Percentiles rank a stretch among this genome's conserved stretches.
phyloP scores from a whole-genome alignment of 2,113 vertebrate genomes.

The Dicaeum eximium region DNA sequence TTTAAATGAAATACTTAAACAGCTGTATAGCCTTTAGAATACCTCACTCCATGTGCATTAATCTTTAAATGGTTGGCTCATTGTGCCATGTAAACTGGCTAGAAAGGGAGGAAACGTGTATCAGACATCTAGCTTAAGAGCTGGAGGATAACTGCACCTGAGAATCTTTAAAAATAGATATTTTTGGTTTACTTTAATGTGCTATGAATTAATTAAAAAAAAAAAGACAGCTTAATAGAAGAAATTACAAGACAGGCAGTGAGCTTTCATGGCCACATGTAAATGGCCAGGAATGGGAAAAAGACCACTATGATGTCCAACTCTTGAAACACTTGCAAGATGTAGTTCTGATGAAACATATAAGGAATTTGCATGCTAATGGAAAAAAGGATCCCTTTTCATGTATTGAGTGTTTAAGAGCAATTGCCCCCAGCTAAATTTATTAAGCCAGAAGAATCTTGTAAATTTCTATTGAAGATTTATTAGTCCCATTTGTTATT shows the following conservation, averaged over 20 bases:
- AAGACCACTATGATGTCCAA: background rate
- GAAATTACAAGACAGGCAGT: background rate
- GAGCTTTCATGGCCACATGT: background rate
- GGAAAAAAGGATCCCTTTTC: background rate
- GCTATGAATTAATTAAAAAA: background rate
- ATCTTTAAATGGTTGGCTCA: background rate
- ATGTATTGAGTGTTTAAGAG: background rate
- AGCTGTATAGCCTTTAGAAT: background rate
- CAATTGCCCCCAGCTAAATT: constrained; percentile 43
- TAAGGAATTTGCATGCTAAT: constrained; percentile 2
- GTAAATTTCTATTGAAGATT: constrained; percentile 75
- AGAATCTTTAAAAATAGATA: background rate
- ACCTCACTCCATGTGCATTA: background rate
- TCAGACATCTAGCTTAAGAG: background rate
- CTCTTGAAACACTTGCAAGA: background rate
- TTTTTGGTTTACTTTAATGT: background rate
- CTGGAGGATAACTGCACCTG: background rate
- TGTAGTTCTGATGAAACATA: background rate
- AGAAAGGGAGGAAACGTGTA: background rate
- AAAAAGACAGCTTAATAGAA: background rate
- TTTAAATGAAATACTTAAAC: constrained; percentile 25
- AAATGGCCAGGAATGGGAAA: background rate
- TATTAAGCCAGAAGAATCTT: constrained; percentile 70
- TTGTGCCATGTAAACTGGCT: background rate
- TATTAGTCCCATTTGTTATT: constrained; percentile 81